Conservation (phyloP, 2,113 vertebrate genomes). For the Excalfactoria chinensis region DNA sequence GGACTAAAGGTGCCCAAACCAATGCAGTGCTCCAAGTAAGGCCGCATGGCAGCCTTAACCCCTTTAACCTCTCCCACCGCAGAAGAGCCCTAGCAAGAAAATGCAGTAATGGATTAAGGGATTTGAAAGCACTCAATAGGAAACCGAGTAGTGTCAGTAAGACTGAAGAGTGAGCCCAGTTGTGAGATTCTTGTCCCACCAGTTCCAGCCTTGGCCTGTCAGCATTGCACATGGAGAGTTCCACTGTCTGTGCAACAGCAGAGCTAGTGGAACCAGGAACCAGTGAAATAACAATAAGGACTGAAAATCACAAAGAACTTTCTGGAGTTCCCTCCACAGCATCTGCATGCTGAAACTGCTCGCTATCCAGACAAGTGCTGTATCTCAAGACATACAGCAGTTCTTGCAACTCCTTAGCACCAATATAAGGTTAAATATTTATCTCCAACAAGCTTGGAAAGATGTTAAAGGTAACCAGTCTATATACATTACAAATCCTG, state of each 20-base stretch:
- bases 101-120: background rate
- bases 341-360: background rate
- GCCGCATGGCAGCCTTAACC: too few species aligned
- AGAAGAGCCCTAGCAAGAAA: background rate
- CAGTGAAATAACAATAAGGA: background rate
- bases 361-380: background rate
- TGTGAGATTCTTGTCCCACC: background rate
- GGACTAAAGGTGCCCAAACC: background rate
- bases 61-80: background rate
- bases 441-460: background rate
- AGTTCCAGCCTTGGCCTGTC: background rate
- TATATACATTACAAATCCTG: background rate
- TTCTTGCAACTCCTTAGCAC: background rate
- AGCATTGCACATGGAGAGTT: background rate
- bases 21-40: too few species aligned
- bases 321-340: background rate
- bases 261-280: background rate
- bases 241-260: background rate
- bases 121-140: background rate
- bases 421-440: background rate
- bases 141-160: background rate
- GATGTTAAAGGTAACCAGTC: background rate
- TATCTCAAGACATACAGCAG: background rate
- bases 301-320: background rate
- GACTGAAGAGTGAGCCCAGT: background rate